These are phyloP conservation scores for Pseudorhiza aurosa DNA, from an alignment of 30 jellyfish, hydroid and myxozoan species.

Conservation along the genomic window DNA sequence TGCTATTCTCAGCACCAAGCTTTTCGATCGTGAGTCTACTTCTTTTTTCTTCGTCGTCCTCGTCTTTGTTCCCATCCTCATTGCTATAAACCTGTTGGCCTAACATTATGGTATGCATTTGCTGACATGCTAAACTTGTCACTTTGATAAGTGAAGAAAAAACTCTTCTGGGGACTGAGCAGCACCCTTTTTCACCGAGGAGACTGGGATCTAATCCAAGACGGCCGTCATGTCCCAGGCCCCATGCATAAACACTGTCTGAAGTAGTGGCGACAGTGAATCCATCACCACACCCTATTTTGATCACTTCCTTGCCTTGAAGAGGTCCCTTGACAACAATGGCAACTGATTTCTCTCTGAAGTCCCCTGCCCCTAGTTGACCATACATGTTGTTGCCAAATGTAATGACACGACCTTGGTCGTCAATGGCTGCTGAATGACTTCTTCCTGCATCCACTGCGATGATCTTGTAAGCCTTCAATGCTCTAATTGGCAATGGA, in stretches of 20 bases:
- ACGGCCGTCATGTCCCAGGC: conserved; percentile 86
- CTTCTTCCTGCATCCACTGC: conserved; percentile 84
- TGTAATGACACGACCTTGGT: conserved; percentile 81
- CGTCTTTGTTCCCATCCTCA: conserved; percentile 5
- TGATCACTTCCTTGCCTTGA: conserved; percentile 70
- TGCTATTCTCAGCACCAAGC: conserved; percentile 57
- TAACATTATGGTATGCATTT: conserved; percentile 71
- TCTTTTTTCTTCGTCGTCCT: conserved; percentile 22
- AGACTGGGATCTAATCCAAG: conserved; percentile 84
- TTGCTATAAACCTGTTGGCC: conserved; percentile 75
- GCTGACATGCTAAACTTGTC: conserved; percentile 81
- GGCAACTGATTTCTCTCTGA: conserved; percentile 67
- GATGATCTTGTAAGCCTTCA: conserved; percentile 71
- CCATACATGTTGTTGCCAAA: conserved; percentile 86
- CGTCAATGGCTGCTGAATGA: conserved; percentile 93
- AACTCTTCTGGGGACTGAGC: conserved; percentile 80
- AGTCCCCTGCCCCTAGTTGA: conserved; percentile 89
- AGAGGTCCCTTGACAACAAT: conserved; percentile 82
- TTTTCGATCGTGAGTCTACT: conserved; percentile 23
- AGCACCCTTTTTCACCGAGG: conserved; percentile 69
- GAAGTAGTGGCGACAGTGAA: conserved; percentile 90
- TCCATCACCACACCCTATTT: conserved; percentile 87
- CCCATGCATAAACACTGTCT: conserved; percentile 91
- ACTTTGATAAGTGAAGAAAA: conserved; percentile 87
- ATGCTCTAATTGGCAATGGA: conserved; percentile 87